Conservation (phyloP, 53 echinoderm and acorn worm genomes). For the Glandiceps talaboti region DNA sequence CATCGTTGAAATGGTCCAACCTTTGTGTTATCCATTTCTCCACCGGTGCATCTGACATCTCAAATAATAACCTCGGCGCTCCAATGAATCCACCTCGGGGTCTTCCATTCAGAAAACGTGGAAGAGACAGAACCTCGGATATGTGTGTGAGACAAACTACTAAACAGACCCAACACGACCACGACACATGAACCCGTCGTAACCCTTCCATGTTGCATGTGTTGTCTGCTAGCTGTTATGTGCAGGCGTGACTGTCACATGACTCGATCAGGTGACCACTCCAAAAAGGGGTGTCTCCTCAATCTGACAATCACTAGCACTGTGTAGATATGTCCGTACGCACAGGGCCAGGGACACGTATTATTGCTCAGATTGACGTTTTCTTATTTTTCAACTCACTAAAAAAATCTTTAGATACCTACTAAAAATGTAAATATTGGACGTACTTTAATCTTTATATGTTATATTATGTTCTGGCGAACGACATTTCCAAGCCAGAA, state of each 20-base stretch:
- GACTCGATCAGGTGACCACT: neutral
- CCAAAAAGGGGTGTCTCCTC: neutral
- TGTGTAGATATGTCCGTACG: too few relatives aligned
- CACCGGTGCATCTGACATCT: slow-evolving; percentile 26
- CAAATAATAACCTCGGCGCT: slow-evolving; percentile 14
- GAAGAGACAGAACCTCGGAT: neutral
- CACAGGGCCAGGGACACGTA: too few relatives aligned
- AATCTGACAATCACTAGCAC: too few relatives aligned
- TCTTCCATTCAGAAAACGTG: slow-evolving; percentile 55
- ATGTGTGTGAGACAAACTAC: neutral
- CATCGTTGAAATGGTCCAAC: slow-evolving; percentile 81
- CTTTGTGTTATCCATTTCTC: slow-evolving; percentile 72
- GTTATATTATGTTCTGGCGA: too few relatives aligned
- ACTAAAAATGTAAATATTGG: too few relatives aligned
- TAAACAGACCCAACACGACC: too few relatives aligned
- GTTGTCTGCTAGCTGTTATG: neutral
- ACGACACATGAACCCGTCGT: neutral
- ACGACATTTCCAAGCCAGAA: neutral
- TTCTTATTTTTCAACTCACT: too few relatives aligned
- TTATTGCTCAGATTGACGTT: too few relatives aligned
- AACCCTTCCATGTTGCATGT: neutral
- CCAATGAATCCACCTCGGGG: slow-evolving; percentile 73
- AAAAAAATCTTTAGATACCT: too few relatives aligned
- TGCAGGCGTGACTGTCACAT: neutral
- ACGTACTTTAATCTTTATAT: too few relatives aligned